Base-by-base conservation (phyloP, 1,140 invertebrate species). In the Cotesia chilonis region DNA sequence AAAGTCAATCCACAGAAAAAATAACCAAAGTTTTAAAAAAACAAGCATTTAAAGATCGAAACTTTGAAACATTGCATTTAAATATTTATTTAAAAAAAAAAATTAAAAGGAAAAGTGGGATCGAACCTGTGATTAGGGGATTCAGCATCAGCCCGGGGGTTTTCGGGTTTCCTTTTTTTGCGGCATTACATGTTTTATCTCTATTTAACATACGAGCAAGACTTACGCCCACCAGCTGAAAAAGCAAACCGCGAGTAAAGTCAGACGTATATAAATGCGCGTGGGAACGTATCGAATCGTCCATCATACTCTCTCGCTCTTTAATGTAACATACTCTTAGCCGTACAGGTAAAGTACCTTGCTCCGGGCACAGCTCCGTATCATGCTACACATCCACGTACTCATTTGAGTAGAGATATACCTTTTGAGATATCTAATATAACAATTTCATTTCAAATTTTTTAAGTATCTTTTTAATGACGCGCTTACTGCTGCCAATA, bases 251-350 rank as follows among this genome's bases (percentile, higher is more conserved):
- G 76, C 77, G 41, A 54, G 65, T 73, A 63, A 68, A 69, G 68
- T 74, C 60, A 64, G 61, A 64, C 61, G 59, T 61, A 64, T 41
- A 64, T 41, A 51, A 68, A 73, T 74, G 74, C 75, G 81, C 82
- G 84, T 86, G 84, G 84, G 84, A 84, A 85, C 82, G 77, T 83
- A 85, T 86, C 80, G 80, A 78, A 81, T 85, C 82, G 82, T 84
- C 79, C 81, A 84, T 85, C 84, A 83, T 82, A 79, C 74, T 68
- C 70, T 67, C 74, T 77, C 79, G 77, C 76, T 77, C 75, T 75
- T 73, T 70, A 37, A 61, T 63, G 9, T 14, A 38, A 41, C 4
- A 20, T 7, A 36, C 36, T 72, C 14, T 47, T 10, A 7, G 41
- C 4, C 41, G 10, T 9, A 17, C 64, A 54, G 35, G 47, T 41